phyloP scores from a whole-genome alignment of 2,797 vertebrate genomes.

The Macropodus opercularis region DNA sequence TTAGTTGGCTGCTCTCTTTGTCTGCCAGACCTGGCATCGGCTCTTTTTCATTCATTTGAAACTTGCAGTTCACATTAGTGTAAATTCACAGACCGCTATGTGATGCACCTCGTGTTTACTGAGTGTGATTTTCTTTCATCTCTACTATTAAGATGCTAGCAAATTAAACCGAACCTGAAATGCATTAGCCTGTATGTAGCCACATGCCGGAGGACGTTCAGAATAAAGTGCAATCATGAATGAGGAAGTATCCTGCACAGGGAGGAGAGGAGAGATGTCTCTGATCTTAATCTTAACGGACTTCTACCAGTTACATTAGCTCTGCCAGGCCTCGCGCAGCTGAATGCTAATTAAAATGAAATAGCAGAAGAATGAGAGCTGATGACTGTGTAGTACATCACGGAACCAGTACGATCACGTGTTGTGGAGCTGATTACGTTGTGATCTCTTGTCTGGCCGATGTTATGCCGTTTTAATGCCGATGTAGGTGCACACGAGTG shows the following conservation, averaged over 20 bases:
- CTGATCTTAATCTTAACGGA: slow-evolving; percentile 58
- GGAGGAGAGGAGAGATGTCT: slow-evolving; percentile 54
- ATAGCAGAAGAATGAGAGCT: slow-evolving; percentile 50
- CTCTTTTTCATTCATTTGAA: too few relatives aligned
- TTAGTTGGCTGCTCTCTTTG: slow-evolving; percentile 20
- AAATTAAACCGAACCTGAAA: neutral
- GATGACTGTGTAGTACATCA: slow-evolving; percentile 32
- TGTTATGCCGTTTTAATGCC: too few relatives aligned
- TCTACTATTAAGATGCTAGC: neutral
- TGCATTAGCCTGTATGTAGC: neutral
- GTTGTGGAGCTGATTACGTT: slow-evolving; percentile 27
- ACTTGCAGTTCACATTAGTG: slow-evolving; percentile 6
- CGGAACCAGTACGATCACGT: slow-evolving; percentile 10
- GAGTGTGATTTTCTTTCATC: neutral
- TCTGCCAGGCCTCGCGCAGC: slow-evolving; percentile 31
- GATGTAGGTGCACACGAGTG: too few relatives aligned
- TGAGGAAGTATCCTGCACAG: slow-evolving; percentile 38
- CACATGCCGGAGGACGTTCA: neutral
- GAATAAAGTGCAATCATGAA: slow-evolving; percentile 9
- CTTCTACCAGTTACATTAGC: slow-evolving; percentile 56
- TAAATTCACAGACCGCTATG: neutral
- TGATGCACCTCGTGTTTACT: neutral
- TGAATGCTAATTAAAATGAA: slow-evolving; percentile 65
- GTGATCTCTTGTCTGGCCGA: slow-evolving; percentile 28
- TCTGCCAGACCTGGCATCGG: slow-evolving; percentile 7